phyloP scores from a whole-genome alignment of 1,140 invertebrate species.

The Nasonia vitripennis region DNA sequence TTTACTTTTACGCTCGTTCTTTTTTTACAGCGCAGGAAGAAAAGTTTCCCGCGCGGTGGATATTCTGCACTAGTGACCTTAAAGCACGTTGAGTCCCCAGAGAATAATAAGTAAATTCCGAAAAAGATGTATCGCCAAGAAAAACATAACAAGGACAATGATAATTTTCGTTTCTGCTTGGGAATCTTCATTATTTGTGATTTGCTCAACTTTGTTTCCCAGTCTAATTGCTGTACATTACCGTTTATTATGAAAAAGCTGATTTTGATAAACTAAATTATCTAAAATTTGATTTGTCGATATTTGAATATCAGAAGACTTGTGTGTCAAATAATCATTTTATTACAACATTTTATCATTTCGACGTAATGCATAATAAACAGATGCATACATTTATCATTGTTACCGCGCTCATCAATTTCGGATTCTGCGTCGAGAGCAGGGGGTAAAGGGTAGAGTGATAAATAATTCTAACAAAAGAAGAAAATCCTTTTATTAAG shows the following conservation, averaged over 20 bases:
- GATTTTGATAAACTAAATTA: no score
- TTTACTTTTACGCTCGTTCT: background rate
- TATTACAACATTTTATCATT: no score
- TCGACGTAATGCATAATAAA: background rate
- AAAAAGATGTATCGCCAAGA: constrained; percentile 33
- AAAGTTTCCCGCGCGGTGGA: constrained; percentile 10
- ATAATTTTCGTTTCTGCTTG: constrained; percentile 4
- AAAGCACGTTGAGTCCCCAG: background rate
- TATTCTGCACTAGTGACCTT: constrained; percentile 28
- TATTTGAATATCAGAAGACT: no score
- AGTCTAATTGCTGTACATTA: constrained; percentile 23
- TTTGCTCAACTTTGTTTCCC: background rate
- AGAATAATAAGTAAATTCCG: constrained; percentile 32
- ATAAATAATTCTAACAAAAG: constrained; percentile 19
- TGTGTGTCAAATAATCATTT: no score
- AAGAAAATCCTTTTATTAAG: constrained; percentile 23
- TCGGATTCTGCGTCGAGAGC: no score
- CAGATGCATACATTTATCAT: no score
- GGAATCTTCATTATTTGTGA: constrained; percentile 25
- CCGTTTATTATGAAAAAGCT: background rate
- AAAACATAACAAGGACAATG: constrained; percentile 29
- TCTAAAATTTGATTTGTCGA: no score
- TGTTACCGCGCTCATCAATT: no score
- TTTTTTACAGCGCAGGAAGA: background rate
- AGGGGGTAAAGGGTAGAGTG: background rate